Evolutionary conservation across 2,888 invertebrate species (phyloP).

Genomic region (Malthinus flaveolus): DNA sequence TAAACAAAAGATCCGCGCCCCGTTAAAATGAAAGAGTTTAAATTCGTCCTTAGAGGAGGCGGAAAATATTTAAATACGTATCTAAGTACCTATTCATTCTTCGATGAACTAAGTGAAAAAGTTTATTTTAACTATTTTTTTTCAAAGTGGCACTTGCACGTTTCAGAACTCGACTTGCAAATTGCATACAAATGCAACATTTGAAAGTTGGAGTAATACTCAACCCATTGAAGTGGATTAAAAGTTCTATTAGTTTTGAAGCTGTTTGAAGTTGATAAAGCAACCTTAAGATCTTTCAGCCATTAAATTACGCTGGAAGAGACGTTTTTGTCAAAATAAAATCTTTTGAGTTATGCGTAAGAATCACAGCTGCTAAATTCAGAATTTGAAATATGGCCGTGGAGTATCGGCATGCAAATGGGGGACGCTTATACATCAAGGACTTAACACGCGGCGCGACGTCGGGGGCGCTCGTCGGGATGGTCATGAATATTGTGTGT

Average conservation of each 20-base stretch:
- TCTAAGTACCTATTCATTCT: no score
- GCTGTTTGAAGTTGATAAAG: constrained; percentile 9
- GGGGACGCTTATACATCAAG: constrained; percentile 39
- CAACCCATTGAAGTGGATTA: constrained; percentile 22
- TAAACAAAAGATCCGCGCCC: no score
- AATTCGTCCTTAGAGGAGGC: no score
- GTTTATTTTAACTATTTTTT: no score
- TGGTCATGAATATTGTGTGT: constrained; percentile 32
- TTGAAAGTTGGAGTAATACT: background rate
- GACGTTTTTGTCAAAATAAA: constrained; percentile 2
- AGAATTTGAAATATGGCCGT: constrained; percentile 4
- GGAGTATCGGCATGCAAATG: constrained; percentile 41
- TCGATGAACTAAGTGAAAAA: no score
- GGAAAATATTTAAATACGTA: no score
- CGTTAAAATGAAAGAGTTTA: no score
- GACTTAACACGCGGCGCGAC: constrained; percentile 43
- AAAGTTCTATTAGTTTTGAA: constrained; percentile 31
- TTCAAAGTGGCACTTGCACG: no score
- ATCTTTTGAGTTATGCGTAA: constrained; percentile 13
- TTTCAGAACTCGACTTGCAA: no score
- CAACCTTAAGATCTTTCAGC: background rate
- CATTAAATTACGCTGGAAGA: background rate
- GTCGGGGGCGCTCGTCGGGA: constrained; percentile 37
- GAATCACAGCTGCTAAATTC: constrained; percentile 9
- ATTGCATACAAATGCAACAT: no score